Conservation (phyloP, 2,113 vertebrate genomes). For the Axis porcinus region DNA sequence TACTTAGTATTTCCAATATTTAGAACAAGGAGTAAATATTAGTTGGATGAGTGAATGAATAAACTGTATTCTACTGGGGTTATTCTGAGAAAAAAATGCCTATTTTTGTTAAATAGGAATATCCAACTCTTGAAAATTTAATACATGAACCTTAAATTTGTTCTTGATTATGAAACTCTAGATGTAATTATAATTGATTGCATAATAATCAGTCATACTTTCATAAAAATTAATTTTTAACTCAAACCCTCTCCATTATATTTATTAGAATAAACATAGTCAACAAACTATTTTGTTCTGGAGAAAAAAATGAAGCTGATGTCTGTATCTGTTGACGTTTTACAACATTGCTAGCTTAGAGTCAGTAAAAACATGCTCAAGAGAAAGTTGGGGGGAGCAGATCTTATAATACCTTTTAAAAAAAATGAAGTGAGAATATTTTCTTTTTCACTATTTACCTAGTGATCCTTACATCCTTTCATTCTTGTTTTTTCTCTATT, state of each 20-base stretch:
- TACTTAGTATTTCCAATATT: not conserved
- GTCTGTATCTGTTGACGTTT: conserved; percentile 64
- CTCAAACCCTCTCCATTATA: not conserved
- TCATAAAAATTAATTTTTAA: conserved; percentile 36
- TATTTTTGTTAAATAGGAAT: not conserved
- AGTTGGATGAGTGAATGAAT: not conserved
- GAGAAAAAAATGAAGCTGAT: conserved; percentile 46
- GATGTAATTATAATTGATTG: not conserved
- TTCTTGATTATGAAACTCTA: not conserved
- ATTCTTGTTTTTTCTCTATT: conserved; percentile 75
- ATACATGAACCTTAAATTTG: not conserved
- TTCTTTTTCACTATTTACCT: conserved; percentile 65
- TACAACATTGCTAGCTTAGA: conserved; percentile 62
- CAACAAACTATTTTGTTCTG: conserved; percentile 37
- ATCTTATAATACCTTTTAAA: conserved; percentile 51
- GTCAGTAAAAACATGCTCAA: conserved; percentile 68
- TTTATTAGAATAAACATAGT: not conserved
- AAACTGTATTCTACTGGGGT: not conserved
- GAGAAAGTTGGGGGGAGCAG: conserved; percentile 58
- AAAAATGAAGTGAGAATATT: conserved; percentile 68
- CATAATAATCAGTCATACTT: not conserved
- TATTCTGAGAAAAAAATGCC: not conserved
- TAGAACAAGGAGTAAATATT: conserved; percentile 3
- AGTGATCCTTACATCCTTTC: conserved; percentile 58
- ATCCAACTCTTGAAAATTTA: not conserved